phyloP scores from a whole-genome alignment of 2,797 vertebrate species.

The Premnoplex brunnescens region DNA sequence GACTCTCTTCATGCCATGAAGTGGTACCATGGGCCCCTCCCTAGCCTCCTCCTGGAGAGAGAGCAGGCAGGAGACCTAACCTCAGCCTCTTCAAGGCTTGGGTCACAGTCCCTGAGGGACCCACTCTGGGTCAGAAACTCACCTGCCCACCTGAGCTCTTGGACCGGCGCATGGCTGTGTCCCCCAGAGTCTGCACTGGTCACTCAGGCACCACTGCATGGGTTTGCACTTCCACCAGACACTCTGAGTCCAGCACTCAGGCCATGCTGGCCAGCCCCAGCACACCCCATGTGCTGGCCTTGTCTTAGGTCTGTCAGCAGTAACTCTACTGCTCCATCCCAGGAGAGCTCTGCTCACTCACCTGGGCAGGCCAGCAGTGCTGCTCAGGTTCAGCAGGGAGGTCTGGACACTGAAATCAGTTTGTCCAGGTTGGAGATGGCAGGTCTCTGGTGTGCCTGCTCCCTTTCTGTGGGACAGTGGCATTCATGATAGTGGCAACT shows the following conservation, averaged over 20 bases:
- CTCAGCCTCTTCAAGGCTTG: not conserved
- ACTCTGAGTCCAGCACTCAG: not conserved
- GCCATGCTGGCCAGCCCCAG: not conserved
- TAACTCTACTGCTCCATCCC: not conserved
- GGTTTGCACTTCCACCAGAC: not conserved
- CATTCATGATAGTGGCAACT: not conserved
- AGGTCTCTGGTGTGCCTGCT: not conserved
- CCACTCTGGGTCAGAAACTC: not conserved
- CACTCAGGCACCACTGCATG: fast-evolving
- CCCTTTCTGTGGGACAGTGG: not conserved
- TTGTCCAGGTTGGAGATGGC: not conserved
- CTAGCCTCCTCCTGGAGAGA: not conserved
- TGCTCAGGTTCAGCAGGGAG: not conserved
- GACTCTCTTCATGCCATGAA: not conserved
- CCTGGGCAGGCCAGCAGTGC: not conserved
- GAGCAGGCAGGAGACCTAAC: not conserved
- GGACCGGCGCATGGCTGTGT: not conserved
- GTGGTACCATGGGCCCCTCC: not conserved
- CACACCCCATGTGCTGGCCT: fast-evolving
- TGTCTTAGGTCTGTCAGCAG: not conserved
- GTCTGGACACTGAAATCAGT: not conserved
- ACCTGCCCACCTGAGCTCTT: not conserved
- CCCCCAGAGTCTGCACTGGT: not conserved
- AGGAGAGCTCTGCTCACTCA: not conserved
- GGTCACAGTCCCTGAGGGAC: not conserved